Evolutionary conservation across 2,113 vertebrate species (phyloP).

Genomic region (Siniperca chuatsi): DNA sequence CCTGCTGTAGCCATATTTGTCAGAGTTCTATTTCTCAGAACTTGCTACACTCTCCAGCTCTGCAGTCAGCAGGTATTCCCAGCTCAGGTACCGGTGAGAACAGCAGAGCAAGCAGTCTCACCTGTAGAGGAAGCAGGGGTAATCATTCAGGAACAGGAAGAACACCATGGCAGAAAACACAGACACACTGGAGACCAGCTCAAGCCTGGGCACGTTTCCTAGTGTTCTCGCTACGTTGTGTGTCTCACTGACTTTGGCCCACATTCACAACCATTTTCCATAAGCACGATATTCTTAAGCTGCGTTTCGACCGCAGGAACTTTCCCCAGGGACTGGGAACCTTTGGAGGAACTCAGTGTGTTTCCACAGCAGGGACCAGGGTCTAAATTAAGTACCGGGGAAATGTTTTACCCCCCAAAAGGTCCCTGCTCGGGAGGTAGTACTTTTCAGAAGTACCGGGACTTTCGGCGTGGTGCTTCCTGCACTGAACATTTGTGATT

Average conservation of each 20-base stretch:
- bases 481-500: no score
- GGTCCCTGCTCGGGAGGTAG: no score
- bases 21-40: neutral
- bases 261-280: constrained; percentile 47
- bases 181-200: constrained; percentile 39
- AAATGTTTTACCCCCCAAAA: no score
- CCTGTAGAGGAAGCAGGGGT: constrained; percentile 33
- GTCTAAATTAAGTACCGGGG: no score
- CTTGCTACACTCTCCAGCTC: neutral
- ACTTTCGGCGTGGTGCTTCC: no score
- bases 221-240: constrained; percentile 6
- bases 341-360: no score
- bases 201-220: constrained; percentile 26
- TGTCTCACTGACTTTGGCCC: constrained; percentile 60
- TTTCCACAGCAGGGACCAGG: no score
- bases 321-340: no score
- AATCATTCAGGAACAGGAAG: constrained; percentile 51
- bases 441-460: no score
- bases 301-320: no score
- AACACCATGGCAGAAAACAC: constrained; percentile 26
- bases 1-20: neutral
- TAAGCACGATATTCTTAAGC: constrained; percentile 27
- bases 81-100: constrained; percentile 18
- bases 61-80: constrained; percentile 18
- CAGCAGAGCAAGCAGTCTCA: constrained; percentile 33